Evolutionary conservation across 2,113 vertebrate species (phyloP).

Genomic region (Carassius auratus): DNA sequence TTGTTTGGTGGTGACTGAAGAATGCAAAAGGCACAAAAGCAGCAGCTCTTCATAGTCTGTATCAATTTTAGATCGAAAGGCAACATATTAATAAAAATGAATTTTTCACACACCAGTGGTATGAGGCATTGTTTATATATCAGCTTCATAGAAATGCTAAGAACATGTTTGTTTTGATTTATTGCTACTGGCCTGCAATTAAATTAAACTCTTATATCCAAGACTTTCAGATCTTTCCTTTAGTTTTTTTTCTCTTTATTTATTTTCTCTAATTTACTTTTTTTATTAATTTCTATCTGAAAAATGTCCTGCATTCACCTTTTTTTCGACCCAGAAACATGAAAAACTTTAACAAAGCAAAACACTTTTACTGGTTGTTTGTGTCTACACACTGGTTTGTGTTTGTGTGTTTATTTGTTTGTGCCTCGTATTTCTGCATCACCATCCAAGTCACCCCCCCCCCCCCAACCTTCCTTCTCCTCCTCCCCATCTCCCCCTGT

Average conservation of each 20-base stretch:
- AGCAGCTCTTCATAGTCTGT: background rate
- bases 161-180: background rate
- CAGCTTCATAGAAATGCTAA: background rate
- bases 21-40: background rate
- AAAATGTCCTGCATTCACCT: background rate
- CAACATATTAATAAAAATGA: background rate
- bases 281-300: background rate
- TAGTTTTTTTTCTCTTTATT: background rate
- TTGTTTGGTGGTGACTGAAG: background rate
- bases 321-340: background rate
- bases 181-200: background rate
- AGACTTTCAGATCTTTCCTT: background rate
- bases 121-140: background rate
- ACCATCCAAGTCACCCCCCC: constrained; percentile 6
- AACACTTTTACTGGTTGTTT: background rate
- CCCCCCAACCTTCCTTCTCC: background rate
- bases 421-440: constrained; percentile 41
- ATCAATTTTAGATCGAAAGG: background rate
- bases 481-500: constrained; percentile 53
- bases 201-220: background rate
- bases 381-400: background rate
- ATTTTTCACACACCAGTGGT: background rate
- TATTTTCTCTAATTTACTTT: background rate
- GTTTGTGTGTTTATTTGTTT: constrained; percentile 48
- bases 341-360: background rate